A percentile compares a stretch with the other conserved stretches of the same genome.
These are phyloP conservation scores for Scomber japonicus DNA, from an alignment of 2,113 vertebrate genomes.

Conservation along the genomic window DNA sequence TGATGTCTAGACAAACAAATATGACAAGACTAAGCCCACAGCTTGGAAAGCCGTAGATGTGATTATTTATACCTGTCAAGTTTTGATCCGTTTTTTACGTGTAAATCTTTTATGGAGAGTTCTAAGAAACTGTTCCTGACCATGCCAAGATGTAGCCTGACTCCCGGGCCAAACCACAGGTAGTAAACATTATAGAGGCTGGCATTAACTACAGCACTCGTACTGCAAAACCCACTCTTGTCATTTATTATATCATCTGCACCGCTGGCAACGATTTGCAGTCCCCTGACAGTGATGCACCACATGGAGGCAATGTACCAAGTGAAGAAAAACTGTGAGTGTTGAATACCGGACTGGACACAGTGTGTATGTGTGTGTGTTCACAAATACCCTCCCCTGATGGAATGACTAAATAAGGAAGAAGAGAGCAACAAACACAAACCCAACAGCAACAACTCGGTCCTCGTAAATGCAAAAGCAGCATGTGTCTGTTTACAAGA, in stretches of 20 bases:
- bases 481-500: conserved; percentile 71
- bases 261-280: conserved; percentile 26
- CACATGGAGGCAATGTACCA: conserved; percentile 12
- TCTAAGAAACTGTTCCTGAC: conserved; percentile 61
- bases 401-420: conserved; percentile 23
- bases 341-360: background rate
- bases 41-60: conserved; percentile 49
- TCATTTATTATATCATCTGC: conserved; percentile 72
- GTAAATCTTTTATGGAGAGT: conserved; percentile 56
- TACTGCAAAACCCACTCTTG: conserved; percentile 55
- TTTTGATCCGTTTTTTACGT: conserved; percentile 44
- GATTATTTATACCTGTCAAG: conserved; percentile 72
- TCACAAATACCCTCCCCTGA: background rate
- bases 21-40: conserved; percentile 59
- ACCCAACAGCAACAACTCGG: conserved; percentile 32
- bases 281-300: conserved; percentile 28
- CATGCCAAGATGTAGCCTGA: conserved; percentile 55
- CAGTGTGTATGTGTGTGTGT: too few relatives aligned
- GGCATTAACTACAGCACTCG: conserved; percentile 62
- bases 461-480: conserved; percentile 58
- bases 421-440: conserved; percentile 25
- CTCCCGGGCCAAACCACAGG: conserved; percentile 69
- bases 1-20: conserved; percentile 75
- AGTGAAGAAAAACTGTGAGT: background rate
- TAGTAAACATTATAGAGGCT: conserved; percentile 70